Conservation (phyloP, 2,113 vertebrate genomes). For the Athene noctua region DNA sequence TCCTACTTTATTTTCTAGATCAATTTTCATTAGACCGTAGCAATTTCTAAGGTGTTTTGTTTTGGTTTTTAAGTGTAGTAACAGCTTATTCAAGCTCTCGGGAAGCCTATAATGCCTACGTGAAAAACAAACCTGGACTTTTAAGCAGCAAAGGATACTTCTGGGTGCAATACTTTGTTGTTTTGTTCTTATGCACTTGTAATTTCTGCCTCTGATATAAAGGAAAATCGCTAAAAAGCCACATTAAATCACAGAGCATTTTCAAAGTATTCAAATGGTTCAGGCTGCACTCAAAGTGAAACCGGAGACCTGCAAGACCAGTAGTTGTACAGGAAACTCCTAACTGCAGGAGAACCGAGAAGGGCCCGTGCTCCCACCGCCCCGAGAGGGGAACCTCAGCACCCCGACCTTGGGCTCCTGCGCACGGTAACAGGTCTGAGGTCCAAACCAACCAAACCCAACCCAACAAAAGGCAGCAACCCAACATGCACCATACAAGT, state of each 20-base stretch:
- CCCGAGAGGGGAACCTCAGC: not conserved
- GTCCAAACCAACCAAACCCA: not conserved
- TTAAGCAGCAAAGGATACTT: not conserved
- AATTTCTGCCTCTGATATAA: not conserved
- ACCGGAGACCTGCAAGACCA: not conserved
- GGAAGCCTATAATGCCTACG: not conserved
- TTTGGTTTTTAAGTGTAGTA: not conserved
- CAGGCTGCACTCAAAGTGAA: not conserved
- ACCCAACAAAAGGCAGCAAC: not conserved
- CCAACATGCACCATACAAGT: not conserved
- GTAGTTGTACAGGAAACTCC: not conserved
- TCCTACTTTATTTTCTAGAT: not conserved
- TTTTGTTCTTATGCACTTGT: not conserved
- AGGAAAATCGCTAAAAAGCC: not conserved
- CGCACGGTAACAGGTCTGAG: not conserved
- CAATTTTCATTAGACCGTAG: not conserved
- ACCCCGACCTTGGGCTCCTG: not conserved
- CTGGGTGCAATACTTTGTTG: not conserved
- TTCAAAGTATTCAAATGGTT: not conserved
- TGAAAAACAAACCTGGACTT: not conserved
- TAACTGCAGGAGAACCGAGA: not conserved
- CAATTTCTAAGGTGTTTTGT: not conserved
- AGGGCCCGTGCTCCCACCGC: not conserved
- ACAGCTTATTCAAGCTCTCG: not conserved
- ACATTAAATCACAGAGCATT: not conserved